A percentile compares a stretch with the other conserved stretches of the same genome.
Conservation (phyloP, 2,888 invertebrate species). For the Zygothrica quintamaculata region DNA sequence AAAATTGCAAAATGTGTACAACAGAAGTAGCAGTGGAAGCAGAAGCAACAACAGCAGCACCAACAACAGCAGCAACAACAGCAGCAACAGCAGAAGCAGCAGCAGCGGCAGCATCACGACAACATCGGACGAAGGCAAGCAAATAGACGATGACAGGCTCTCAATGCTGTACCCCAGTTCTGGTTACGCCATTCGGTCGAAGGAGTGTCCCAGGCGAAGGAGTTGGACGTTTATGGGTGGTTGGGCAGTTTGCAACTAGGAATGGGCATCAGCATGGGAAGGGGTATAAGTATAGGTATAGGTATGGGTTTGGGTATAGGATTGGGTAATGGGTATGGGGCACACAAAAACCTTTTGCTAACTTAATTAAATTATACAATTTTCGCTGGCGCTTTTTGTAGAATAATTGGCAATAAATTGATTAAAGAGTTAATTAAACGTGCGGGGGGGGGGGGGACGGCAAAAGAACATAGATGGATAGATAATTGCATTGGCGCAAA, state of each 20-base stretch:
- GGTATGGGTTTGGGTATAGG: no score
- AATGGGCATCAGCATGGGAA: no score
- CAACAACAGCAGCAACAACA: no score
- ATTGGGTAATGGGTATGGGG: slow-evolving; percentile 35
- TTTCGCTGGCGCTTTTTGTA: slow-evolving; percentile 75
- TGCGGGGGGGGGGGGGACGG: slow-evolving; percentile 49
- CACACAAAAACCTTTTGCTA: slow-evolving; percentile 76
- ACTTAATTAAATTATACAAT: slow-evolving; percentile 78
- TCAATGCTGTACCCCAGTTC: slow-evolving; percentile 12
- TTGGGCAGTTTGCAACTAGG: slow-evolving; percentile 12
- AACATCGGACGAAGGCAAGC: slow-evolving; percentile 2
- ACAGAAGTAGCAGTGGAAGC: slow-evolving; percentile 2
- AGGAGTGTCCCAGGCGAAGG: no score
- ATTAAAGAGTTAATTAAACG: slow-evolving; percentile 77
- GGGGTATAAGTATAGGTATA: no score
- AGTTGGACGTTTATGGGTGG: neutral
- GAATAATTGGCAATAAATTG: slow-evolving; percentile 78
- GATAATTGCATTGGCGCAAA: slow-evolving; percentile 69
- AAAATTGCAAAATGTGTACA: slow-evolving; percentile 61
- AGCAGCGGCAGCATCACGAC: no score
- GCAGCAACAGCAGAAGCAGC: no score
- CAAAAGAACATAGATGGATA: slow-evolving; percentile 55
- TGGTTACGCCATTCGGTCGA: neutral
- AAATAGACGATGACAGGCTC: slow-evolving; percentile 19
- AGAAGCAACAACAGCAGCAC: no score